Base-by-base conservation (phyloP, 1,140 invertebrate species). In the Cryptotermes secundus region DNA sequence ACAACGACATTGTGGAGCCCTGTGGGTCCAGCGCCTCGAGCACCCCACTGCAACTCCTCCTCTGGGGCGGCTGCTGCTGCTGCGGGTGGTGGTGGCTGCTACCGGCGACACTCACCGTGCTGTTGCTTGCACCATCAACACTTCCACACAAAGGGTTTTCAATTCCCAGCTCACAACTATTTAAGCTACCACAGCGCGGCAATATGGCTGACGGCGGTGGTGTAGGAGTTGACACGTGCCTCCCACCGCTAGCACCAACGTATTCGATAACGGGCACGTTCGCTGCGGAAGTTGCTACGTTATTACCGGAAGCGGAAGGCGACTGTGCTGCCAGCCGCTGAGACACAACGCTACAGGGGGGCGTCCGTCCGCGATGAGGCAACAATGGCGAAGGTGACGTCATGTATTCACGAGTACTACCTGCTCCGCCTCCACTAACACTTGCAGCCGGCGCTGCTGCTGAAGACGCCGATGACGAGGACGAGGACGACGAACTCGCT, bases 191-290 rank as follows among this genome's bases (percentile, higher is more conserved):
- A 80, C 89, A 90, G 83, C 90, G 90, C 36, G 92, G 91, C 7
- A 85, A 34, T 16, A 31, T 1, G 19, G 83, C 3, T n/a, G 92
- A 91, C 83, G 92, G 93, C 31, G 92, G 92, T n/a, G 92, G 92
- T 83, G 92, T 93, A 31, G 92, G 92, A 86, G 91, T 91, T 85
- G 92, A 93, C 34, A 93, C 91, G 84, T 93, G 90, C 34, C 93
- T 90, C 0, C 90, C 91, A 34, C 90, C 92, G 45, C 90, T 91
- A 9, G 90, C 90, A 24, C 92, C 92, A 85, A 92, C 92, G 87
- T 92, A 93, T 86, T 92, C 92, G 34, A 85, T 79, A 65, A 59
- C 81, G 35, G 81, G 81, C 26, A 45, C 38, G 36, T 38, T 38
- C 81, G 83, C 81, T n/a, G 79, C 79, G 72, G 83, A 80, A 26